phyloP scores from a whole-genome alignment of 2,888 invertebrate genomes.

The Noctuana brunneofusca region DNA sequence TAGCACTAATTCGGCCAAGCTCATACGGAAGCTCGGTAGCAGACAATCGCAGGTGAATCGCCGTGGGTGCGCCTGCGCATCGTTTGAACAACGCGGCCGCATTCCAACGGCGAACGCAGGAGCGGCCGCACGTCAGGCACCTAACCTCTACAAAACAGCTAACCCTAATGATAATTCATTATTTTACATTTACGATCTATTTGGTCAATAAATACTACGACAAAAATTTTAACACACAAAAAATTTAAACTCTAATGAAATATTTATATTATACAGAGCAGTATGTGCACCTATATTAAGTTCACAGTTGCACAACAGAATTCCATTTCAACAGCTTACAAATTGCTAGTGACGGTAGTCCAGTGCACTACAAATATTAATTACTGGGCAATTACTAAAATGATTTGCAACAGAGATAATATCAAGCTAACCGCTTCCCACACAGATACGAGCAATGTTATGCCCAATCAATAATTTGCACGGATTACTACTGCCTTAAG shows the following conservation, averaged over 20 bases:
- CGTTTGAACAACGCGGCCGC: conserved; percentile 59
- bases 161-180: not conserved
- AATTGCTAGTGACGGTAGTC: conserved; percentile 28
- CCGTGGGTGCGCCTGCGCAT: conserved; percentile 58
- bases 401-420: conserved; percentile 54
- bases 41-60: conserved; percentile 56
- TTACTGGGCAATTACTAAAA: conserved; percentile 56
- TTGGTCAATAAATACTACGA: not conserved
- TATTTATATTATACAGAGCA: conserved; percentile 14
- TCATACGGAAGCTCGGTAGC: conserved; percentile 54
- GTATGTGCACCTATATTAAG: conserved; percentile 15
- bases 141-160: not conserved
- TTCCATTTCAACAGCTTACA: conserved; percentile 29
- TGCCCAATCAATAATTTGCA: conserved; percentile 46
- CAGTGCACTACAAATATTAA: conserved; percentile 50
- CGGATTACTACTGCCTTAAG: conserved; percentile 37
- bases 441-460: conserved; percentile 43
- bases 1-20: conserved; percentile 42
- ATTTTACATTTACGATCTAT: not conserved
- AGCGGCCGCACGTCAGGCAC: conserved; percentile 46
- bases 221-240: not conserved
- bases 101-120: conserved; percentile 41
- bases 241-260: conserved; percentile 10
- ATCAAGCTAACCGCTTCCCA: conserved; percentile 44
- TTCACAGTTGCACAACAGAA: conserved; percentile 6